Base-by-base conservation (phyloP, 2,888 invertebrate species). In the Mesoligia furuncula region DNA sequence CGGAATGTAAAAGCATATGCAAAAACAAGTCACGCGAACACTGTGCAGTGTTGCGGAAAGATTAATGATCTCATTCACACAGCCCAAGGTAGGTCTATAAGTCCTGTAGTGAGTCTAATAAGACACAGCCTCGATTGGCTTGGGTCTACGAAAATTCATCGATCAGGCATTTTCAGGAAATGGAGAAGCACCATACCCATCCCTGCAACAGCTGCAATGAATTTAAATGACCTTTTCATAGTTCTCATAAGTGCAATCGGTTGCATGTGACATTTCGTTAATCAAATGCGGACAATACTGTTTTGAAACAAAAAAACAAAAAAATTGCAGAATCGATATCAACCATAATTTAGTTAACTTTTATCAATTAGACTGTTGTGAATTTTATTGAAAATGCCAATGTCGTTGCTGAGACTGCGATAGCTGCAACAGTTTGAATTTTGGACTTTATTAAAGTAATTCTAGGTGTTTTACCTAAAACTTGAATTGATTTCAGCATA, bases 1-100 rank as follows among this genome's bases (percentile, higher is more conserved):
- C 77, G 86, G 89, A 88, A 88, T 88, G 89, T 85, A 86, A 86
- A 86, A 88, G 84, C 80, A 84, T 81, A 84, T 83, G 82, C 75
- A 87, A 83, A 88, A 87, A 79, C 74, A 15, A 79, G 74, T 77
- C 87, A 88, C 86, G 89, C 88, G 54, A 88, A 73, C 75, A 75
- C 62, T 73, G 80, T 62, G 79, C 79, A 73, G 57, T 85, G 75
- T 80, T 75, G 87, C 79, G 72, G 72, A 81, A 82, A 87, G 89
- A 88, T 87, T 81, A 83, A 84, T 81, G 81, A 85, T 86, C 87
- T 83, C 64, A 77, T 80, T 71, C 73, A 77, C 66, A 83, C 36
- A 42, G 61, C 51, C 67, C n/a, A 71, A 42, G 31, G 11, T 36
- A 73, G 36, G 9, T 54, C 61, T 51, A 75, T 27, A 57, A 45